Conservation (phyloP, 2,888 invertebrate species). For the Heteropelma amictum region DNA sequence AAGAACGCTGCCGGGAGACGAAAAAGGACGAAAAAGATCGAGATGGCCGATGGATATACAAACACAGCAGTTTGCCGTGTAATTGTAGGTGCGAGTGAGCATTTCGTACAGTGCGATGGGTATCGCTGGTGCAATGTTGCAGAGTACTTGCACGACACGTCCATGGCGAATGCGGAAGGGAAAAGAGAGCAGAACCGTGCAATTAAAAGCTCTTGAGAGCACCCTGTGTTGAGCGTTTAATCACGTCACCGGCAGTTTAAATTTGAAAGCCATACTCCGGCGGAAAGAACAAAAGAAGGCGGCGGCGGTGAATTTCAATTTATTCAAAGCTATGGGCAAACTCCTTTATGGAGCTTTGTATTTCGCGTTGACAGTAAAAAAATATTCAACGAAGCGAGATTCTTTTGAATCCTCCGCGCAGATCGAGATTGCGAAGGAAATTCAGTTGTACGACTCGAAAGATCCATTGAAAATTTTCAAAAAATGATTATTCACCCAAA, state of each 20-base stretch:
- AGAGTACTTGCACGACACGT: background rate
- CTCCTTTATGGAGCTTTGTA: background rate
- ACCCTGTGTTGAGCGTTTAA: constrained; percentile 40
- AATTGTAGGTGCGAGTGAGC: constrained; percentile 15
- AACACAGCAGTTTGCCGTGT: constrained; percentile 15
- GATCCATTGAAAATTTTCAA: too few relatives aligned
- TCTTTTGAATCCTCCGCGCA: too few relatives aligned
- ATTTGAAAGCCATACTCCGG: constrained; percentile 28
- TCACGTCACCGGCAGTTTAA: constrained; percentile 46
- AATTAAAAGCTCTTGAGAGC: constrained; percentile 50
- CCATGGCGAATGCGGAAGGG: background rate
- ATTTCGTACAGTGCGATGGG: background rate
- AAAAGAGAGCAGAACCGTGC: constrained; percentile 23
- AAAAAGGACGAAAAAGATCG: too few relatives aligned
- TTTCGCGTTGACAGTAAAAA: too few relatives aligned
- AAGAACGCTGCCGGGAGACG: too few relatives aligned
- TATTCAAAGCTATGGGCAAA: background rate
- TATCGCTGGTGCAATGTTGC: background rate
- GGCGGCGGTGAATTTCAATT: background rate
- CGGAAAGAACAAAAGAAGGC: background rate
- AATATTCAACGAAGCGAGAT: too few relatives aligned
- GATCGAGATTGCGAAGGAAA: too few relatives aligned
- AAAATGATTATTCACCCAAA: too few relatives aligned
- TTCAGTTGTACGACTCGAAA: too few relatives aligned
- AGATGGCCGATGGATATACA: constrained; percentile 2